phyloP scores from a whole-genome alignment of 2,797 vertebrate species.

The Enteromius anoplus region DNA sequence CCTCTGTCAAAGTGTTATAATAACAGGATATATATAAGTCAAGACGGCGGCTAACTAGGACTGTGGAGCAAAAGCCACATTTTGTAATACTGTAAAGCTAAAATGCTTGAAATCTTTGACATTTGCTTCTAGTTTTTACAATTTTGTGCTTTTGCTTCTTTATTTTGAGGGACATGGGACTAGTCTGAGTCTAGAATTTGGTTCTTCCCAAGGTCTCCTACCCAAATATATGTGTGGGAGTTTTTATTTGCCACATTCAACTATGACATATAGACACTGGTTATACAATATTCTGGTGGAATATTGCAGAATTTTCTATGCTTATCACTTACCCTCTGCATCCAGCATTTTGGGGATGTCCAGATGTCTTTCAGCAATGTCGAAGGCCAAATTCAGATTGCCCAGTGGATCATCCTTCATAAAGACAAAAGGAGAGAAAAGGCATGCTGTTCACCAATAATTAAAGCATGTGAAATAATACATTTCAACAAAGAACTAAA shows the following conservation, averaged over 20 bases:
- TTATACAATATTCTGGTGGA: neutral
- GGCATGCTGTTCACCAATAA: neutral
- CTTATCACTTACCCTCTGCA: constrained; percentile 87
- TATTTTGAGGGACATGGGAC: neutral
- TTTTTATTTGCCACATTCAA: neutral
- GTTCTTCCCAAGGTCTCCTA: neutral
- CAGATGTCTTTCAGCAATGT: constrained; percentile 97
- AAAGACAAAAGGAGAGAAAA: constrained; percentile 54
- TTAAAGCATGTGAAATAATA: neutral
- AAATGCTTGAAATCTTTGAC: neutral
- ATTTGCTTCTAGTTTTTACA: neutral
- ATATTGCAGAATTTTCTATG: neutral
- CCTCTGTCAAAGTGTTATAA: constrained; percentile 73
- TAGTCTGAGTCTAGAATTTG: neutral
- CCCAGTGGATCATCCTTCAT: constrained; percentile 93
- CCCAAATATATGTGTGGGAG: neutral
- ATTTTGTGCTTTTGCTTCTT: neutral
- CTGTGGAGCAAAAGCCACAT: constrained; percentile 67
- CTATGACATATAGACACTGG: neutral
- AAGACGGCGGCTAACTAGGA: constrained; percentile 72
- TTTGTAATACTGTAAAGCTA: constrained; percentile 2
- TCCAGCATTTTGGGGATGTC: constrained; percentile 99
- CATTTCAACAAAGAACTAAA: neutral
- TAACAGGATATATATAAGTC: constrained; percentile 75
- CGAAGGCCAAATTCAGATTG: constrained; percentile 97